Evolutionary conservation across 2,113 vertebrate genomes (phyloP).

Genomic region (Salvelinus alpinus): DNA sequence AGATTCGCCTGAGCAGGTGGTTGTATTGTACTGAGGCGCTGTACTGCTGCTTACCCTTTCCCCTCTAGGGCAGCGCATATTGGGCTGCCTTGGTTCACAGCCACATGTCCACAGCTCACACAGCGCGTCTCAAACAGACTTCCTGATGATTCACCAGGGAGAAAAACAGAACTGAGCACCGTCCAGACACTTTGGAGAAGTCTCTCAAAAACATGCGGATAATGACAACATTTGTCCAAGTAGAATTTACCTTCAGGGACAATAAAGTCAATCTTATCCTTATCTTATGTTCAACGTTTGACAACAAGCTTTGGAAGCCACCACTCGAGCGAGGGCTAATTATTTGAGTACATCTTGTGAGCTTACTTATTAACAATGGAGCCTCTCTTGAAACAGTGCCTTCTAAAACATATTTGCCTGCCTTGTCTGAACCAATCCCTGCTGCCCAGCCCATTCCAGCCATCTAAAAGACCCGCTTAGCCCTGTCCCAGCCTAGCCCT

Average conservation of each 20-base stretch:
- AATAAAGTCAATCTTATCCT: no score
- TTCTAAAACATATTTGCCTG: no score
- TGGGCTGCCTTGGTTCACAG: constrained; percentile 84
- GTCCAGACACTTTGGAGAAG: no score
- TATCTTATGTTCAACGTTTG: no score
- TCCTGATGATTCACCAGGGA: constrained; percentile 72
- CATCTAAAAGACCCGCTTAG: background rate
- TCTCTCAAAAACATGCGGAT: no score
- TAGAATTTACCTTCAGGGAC: no score
- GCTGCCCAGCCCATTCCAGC: background rate
- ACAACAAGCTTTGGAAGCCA: no score
- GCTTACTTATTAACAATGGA: no score
- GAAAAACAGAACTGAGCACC: background rate
- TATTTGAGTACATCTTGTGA: no score
- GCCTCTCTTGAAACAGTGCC: no score
- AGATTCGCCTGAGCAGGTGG: background rate
- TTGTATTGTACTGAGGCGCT: background rate
- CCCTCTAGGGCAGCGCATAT: constrained; percentile 84
- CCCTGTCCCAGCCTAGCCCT: background rate
- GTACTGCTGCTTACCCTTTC: constrained; percentile 82
- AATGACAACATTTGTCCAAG: no score
- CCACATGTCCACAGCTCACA: constrained; percentile 84
- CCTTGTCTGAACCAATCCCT: background rate
- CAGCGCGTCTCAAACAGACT: constrained; percentile 94
- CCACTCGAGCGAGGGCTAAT: no score